Conservation (phyloP, 2,888 invertebrate genomes). For the Bellardia bayeri region DNA sequence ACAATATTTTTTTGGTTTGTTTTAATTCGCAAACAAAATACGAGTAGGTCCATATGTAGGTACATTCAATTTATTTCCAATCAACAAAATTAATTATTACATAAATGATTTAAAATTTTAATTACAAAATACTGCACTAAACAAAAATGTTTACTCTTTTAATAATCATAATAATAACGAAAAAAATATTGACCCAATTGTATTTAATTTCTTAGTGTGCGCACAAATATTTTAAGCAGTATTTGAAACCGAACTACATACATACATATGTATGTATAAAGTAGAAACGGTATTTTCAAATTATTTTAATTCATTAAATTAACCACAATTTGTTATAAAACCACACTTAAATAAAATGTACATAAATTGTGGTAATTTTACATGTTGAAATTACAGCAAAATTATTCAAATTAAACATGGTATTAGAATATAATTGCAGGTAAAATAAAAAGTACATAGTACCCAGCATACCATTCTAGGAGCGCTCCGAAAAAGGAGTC, state of each 20-base stretch:
- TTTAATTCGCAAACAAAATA: too few relatives aligned
- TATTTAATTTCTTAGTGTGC: background rate
- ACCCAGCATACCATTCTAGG: too few relatives aligned
- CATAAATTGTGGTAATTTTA: constrained; percentile 37
- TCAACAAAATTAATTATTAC: background rate
- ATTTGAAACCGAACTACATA: background rate
- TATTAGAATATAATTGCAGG: background rate
- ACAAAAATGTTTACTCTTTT: background rate
- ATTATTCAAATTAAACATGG: background rate
- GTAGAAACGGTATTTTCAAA: constrained; percentile 9
- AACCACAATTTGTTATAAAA: constrained; percentile 61
- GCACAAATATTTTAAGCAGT: background rate
- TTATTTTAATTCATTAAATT: constrained; percentile 48
- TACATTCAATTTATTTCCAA: too few relatives aligned
- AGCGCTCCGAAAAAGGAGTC: too few relatives aligned
- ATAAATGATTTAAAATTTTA: background rate
- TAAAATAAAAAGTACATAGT: background rate
- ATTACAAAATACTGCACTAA: background rate
- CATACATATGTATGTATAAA: background rate
- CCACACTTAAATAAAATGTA: constrained; percentile 49
- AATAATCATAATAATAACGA: background rate
- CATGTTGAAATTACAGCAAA: constrained; percentile 22
- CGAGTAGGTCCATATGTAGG: too few relatives aligned
- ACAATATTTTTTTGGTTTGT: too few relatives aligned
- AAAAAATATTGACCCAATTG: background rate